These are phyloP conservation scores for Axis porcinus DNA, from an alignment of 2,113 vertebrate species.

Conservation along the genomic window DNA sequence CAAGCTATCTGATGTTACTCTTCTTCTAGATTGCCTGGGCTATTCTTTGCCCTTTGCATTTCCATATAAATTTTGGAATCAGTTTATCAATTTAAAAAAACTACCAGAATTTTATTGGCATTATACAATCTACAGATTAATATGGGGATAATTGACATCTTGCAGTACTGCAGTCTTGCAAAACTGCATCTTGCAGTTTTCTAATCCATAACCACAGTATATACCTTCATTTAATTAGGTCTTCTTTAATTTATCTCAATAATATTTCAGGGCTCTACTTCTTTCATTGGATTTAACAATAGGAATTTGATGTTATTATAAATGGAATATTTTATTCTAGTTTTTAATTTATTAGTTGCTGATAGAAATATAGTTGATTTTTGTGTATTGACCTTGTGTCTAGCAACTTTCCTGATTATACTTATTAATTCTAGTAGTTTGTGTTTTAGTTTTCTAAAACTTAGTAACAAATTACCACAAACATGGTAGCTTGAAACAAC, in stretches of 20 bases:
- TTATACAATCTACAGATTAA: background rate
- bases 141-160: background rate
- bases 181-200: background rate
- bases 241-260: background rate
- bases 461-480: background rate
- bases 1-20: background rate
- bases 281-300: background rate
- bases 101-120: background rate
- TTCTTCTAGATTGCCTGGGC: background rate
- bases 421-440: background rate
- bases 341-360: background rate
- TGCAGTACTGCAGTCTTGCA: background rate
- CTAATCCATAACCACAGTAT: background rate
- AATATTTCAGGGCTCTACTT: background rate
- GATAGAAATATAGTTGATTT: background rate
- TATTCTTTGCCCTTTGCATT: background rate
- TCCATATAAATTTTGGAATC: background rate
- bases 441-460: background rate
- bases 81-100: background rate
- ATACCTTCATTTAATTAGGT: background rate
- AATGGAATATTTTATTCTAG: conserved; percentile 4
- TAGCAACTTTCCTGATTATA: background rate
- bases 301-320: background rate
- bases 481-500: background rate
- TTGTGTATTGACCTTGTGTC: background rate